Evolutionary conservation across 2,888 invertebrate species (phyloP), one percentile per base, ranked within the genome.

Genomic region (Pristionchus entomophagus): DNA sequence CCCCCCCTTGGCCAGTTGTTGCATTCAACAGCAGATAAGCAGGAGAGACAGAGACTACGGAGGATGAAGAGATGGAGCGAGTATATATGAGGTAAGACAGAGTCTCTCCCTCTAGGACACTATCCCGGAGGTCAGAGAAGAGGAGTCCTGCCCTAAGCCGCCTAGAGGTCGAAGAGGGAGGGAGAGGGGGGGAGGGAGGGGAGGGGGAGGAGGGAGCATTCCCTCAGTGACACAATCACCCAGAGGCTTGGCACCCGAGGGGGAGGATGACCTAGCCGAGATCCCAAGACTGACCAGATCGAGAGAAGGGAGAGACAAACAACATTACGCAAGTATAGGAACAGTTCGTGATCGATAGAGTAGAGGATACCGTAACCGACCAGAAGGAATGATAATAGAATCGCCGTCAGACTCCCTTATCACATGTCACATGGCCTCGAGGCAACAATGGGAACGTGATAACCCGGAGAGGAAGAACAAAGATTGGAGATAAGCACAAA

Each of bases 381-480:
- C 10, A 69, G 38, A 22, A 17, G 38, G 35, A 32, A 35, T 65
- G 32, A 65, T 65, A 32, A n/a, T n/a, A n/a, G n/a, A 65, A 65
- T 65, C 73, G n/a, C 26, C 26, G 41, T 73, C 73, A 22, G 8
- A 45, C 22, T 73, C 41, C 19, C 73, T 73, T 73, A 73, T 73
- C 73, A 3, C 41, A 26, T n/a, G 26, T 73, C 73, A 3, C 41
- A 26, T n/a, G 26, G 73, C 73, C 73, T 38, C 73, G 41, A n/a
- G 73, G 73, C 73, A 73, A 73, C 73, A 73, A 73, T 32, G 73
- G 45, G 73, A 73, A 73, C 73, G 73, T 73, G 73, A 38, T 45
- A 45, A 45, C 73, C 38, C 41, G 73, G 5, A 19, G 26, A 19
- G 29, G 19, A 32, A 41, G 73, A 73, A 73, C 73, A 73, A 73